Percentiles rank a stretch among this genome's conserved stretches.
phyloP scores from a whole-genome alignment of 2,113 vertebrate genomes.

The Serilophus lunatus region DNA sequence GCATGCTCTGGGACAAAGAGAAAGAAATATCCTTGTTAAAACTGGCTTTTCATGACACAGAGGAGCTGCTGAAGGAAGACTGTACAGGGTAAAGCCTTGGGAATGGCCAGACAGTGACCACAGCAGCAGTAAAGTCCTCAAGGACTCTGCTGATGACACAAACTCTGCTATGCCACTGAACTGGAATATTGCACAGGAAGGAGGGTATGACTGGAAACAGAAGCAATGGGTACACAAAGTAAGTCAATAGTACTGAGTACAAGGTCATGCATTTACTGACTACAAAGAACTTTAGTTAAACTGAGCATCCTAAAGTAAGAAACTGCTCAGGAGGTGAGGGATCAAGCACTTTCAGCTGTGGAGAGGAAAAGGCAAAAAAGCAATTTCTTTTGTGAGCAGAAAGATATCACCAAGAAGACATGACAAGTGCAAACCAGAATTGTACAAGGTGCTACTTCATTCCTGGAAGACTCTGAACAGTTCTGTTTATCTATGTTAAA shows the following conservation, averaged over 20 bases:
- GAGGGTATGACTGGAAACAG: neutral
- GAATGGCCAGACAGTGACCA: rapidly evolving
- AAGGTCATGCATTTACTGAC: neutral
- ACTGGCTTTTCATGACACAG: rapidly evolving
- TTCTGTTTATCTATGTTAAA: neutral
- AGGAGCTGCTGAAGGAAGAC: neutral
- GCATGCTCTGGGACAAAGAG: neutral
- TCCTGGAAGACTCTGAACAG: neutral
- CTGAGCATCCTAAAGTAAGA: neutral
- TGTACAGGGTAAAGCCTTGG: rapidly evolving
- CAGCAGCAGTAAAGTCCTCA: neutral
- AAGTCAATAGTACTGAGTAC: neutral
- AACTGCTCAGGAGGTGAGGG: neutral
- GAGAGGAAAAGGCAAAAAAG: neutral
- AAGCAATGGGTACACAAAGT: rapidly evolving
- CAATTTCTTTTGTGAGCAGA: neutral
- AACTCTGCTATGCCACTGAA: rapidly evolving
- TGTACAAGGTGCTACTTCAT: neutral
- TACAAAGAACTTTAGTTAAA: neutral
- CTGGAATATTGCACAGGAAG: neutral
- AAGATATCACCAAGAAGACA: neutral
- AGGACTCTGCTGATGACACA: neutral
- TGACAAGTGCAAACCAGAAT: neutral
- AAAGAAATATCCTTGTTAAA: neutral
- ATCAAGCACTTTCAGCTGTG: neutral